Conservation (phyloP, 1,140 invertebrate genomes). For the Lasioglossum baleicum region DNA sequence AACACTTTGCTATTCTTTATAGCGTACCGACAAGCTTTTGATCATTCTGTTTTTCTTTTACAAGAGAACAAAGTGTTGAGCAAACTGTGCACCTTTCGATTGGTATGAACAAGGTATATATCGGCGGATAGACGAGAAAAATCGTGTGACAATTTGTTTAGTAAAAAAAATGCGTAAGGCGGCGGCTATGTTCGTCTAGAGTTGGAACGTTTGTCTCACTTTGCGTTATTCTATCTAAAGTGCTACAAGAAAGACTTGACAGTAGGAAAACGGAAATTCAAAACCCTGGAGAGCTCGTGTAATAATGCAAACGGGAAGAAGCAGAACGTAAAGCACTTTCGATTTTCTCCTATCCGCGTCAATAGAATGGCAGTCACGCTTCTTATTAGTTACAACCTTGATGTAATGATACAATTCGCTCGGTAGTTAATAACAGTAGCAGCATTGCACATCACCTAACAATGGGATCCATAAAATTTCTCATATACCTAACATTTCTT, state of each 20-base stretch:
- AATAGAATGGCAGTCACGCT: slow-evolving; percentile 55
- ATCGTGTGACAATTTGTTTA: neutral
- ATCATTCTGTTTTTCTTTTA: too few species aligned
- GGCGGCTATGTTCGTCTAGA: too few species aligned
- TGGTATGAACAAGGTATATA: neutral
- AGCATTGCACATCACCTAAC: slow-evolving; percentile 34
- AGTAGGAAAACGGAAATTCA: neutral
- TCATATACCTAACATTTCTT: slow-evolving; percentile 53
- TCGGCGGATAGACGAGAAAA: neutral
- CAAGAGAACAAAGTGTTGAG: too few species aligned
- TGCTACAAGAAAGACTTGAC: neutral
- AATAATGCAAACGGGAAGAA: neutral
- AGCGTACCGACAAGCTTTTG: too few species aligned
- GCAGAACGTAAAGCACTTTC: neutral
- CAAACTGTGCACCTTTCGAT: neutral
- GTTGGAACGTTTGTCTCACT: neutral
- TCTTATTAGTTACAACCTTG: slow-evolving; percentile 47
- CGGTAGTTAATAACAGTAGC: slow-evolving; percentile 49
- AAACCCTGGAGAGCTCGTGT: neutral
- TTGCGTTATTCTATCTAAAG: neutral
- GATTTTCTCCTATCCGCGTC: slow-evolving; percentile 6
- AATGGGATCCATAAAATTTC: slow-evolving; percentile 57
- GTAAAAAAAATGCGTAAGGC: neutral
- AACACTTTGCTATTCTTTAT: neutral
- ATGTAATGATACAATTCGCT: slow-evolving; percentile 49